phyloP scores from a whole-genome alignment of 1,140 invertebrate genomes.

The Drosophila parabipectinata region DNA sequence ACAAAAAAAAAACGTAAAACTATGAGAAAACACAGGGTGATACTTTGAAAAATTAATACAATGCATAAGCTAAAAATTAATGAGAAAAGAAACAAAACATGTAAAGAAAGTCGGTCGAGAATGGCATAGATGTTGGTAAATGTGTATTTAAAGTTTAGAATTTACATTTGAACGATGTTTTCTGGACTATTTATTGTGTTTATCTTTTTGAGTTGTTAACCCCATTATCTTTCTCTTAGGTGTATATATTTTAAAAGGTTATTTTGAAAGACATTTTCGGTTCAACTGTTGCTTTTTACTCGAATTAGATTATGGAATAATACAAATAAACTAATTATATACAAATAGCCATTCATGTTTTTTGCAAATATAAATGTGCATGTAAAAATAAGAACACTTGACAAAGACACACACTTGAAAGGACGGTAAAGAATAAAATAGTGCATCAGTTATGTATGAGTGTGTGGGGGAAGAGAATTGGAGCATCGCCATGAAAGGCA shows the following conservation, averaged over 20 bases:
- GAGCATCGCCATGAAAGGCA: constrained; percentile 65
- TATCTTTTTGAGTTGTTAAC: constrained; percentile 18
- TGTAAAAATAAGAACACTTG: constrained; percentile 61
- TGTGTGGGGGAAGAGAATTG: constrained; percentile 15
- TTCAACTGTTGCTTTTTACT: constrained; percentile 40
- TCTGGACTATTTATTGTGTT: constrained; percentile 27
- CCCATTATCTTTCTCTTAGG: constrained; percentile 10
- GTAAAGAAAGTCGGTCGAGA: constrained; percentile 57
- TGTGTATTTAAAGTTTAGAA: constrained; percentile 69
- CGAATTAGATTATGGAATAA: constrained; percentile 57
- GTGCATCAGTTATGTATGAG: constrained; percentile 40
- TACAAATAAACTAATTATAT: constrained; percentile 69
- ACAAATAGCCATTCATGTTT: constrained; percentile 79
- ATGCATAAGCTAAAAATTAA: constrained; percentile 64
- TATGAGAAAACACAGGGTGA: constrained; percentile 83
- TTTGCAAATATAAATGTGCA: constrained; percentile 82
- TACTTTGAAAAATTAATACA: constrained; percentile 83
- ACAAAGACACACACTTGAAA: constrained; percentile 17
- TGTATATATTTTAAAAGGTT: constrained; percentile 50
- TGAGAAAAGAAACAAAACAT: constrained; percentile 50
- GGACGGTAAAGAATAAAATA: constrained; percentile 20
- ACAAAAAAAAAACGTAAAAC: constrained; percentile 63
- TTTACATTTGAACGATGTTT: constrained; percentile 45
- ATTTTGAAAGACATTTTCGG: constrained; percentile 34
- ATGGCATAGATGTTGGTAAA: constrained; percentile 68